Base-by-base conservation (phyloP, 1,140 invertebrate species). In the Drosophila quadrilineata region DNA sequence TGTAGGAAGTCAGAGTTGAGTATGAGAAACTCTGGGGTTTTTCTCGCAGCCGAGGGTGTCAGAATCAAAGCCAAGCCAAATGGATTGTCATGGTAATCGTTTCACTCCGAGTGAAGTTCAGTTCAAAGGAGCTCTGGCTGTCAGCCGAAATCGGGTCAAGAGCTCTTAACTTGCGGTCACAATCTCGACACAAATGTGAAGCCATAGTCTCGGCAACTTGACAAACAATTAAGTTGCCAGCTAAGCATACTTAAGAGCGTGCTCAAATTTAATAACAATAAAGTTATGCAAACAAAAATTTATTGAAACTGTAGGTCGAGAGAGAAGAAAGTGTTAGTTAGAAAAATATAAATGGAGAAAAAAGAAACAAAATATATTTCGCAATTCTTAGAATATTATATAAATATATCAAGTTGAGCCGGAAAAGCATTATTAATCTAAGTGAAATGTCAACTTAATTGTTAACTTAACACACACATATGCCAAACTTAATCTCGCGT, bases 41-140 rank as follows among this genome's bases (percentile, higher is more conserved):
- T n/a, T n/a, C n/a, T n/a, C n/a, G 53, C 33, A 17, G 19, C 16
- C 12, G 56, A 28, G 33, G 9, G 12, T 10, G 26, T 49, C 22
- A 31, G 22, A 8, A 12, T n/a, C 10, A 35, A n/a, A 45, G 33
- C 10, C 36, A 63, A 63, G 28, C 22, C 24, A 31, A 43, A 35
- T 43, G 35, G 19, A 26, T 43, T 62, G 58, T 43, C 38, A 62
- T 43, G 49, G 36, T 22, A 57, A 48, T 64, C 19, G 10, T 14
- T 9, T 1, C 16, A 21, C 4, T 14, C 10, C 28, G 9, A 35
- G 28, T 2, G 16, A 8, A 33, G 2, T 43, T 10, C 26, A 38
- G 14, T 19, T 57, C 41, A 64, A 57, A 57, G 52, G 14, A 17
- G 12, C n/a, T n/a, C 31, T 29, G 35, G 17, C 21, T 50, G 45